Evolutionary conservation across 2,113 vertebrate species (phyloP).

Genomic region (Otolemur garnettii): DNA sequence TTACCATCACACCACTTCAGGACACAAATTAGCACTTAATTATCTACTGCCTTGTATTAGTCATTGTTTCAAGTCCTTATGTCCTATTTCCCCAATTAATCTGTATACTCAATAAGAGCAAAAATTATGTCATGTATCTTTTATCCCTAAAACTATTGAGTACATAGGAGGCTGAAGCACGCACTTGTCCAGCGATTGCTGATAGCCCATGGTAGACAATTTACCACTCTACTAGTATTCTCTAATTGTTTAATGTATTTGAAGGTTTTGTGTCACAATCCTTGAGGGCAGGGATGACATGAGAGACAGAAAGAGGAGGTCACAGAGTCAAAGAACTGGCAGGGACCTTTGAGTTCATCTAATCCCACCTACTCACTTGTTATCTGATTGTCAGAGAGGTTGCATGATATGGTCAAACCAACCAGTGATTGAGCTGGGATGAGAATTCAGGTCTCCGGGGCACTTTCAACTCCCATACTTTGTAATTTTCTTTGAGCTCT

Average conservation of each 20-base stretch:
- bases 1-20: neutral
- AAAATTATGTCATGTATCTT: neutral
- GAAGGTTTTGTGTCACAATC: slow-evolving; percentile 4
- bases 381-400: neutral
- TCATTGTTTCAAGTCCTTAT: neutral
- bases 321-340: neutral
- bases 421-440: neutral
- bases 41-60: neutral
- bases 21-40: neutral
- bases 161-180: neutral
- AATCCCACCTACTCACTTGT: neutral
- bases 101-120: neutral
- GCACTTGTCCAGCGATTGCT: neutral
- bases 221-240: neutral
- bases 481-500: slow-evolving; percentile 16
- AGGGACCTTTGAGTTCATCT: neutral
- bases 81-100: slow-evolving; percentile 14
- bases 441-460: neutral
- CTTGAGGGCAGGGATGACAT: neutral
- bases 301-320: neutral
- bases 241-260: neutral
- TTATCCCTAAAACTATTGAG: neutral
- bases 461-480: neutral
- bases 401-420: neutral
- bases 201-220: neutral